Conservation (phyloP, 2,888 invertebrate genomes). For the Zootermopsis nevadensis region DNA sequence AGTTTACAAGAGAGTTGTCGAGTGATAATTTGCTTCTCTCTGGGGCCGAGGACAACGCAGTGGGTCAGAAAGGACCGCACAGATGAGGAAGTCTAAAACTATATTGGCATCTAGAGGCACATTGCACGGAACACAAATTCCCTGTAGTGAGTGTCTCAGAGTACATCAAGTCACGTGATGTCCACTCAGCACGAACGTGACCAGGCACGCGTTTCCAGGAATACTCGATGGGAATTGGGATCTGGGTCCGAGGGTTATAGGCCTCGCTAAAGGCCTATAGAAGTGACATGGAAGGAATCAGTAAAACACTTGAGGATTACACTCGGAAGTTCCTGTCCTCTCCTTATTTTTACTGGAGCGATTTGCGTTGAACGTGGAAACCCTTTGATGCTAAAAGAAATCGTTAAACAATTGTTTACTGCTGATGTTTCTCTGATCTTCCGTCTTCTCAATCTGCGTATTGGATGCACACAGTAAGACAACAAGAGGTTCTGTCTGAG, state of each 20-base stretch:
- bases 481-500: background rate
- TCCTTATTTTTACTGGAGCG: conserved; percentile 8
- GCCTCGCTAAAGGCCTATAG: background rate
- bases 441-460: conserved; percentile 9
- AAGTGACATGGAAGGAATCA: conserved; percentile 31
- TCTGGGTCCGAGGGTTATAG: conserved; percentile 15
- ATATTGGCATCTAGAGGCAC: conserved; percentile 24
- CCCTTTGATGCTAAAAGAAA: conserved; percentile 11
- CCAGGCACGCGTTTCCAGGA: conserved; percentile 8
- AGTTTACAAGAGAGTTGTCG: conserved; percentile 18
- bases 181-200: conserved; percentile 45
- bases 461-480: background rate
- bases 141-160: conserved; percentile 4
- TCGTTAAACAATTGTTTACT: conserved; percentile 6
- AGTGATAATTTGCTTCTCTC: conserved; percentile 13
- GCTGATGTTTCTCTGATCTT: background rate
- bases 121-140: conserved; percentile 19
- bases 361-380: conserved; percentile 5
- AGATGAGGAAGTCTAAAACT: background rate
- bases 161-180: conserved; percentile 37
- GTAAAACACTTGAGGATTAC: background rate
- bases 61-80: background rate
- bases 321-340: background rate
- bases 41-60: background rate
- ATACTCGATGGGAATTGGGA: background rate